Evolutionary conservation across 1,140 invertebrate genomes (phyloP).

Genomic region (Mamestra configurata): DNA sequence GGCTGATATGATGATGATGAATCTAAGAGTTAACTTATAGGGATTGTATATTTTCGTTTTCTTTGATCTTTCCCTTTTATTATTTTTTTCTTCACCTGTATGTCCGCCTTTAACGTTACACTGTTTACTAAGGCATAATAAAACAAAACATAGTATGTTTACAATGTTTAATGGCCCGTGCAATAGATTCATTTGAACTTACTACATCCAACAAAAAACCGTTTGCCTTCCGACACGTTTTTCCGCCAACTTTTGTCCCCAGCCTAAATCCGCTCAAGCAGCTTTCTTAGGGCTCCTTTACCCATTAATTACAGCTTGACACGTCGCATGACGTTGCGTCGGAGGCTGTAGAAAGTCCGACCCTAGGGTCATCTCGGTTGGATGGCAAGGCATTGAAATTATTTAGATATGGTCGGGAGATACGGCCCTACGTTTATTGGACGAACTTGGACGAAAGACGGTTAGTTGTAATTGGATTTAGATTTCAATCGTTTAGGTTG

Average conservation of each 20-base stretch:
- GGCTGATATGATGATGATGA: no score
- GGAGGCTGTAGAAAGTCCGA: conserved; percentile 66
- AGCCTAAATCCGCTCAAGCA: conserved; percentile 27
- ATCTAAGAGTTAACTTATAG: no score
- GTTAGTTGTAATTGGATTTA: conserved; percentile 38
- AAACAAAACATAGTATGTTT: no score
- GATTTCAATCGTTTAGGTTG: conserved; percentile 28
- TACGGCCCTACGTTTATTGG: conserved; percentile 37
- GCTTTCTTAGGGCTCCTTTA: conserved; percentile 58
- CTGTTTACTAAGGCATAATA: no score
- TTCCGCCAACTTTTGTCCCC: background rate
- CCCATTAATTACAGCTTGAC: conserved; percentile 68
- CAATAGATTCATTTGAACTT: background rate
- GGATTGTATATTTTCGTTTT: no score
- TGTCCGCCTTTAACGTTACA: no score
- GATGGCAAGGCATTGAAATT: conserved; percentile 59
- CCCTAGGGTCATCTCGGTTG: conserved; percentile 58
- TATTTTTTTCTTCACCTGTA: no score
- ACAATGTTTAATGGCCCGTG: no score
- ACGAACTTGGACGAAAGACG: conserved; percentile 21
- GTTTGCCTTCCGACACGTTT: background rate
- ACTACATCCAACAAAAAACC: background rate
- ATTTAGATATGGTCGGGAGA: conserved; percentile 53
- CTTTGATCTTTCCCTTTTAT: no score
- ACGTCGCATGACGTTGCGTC: conserved; percentile 58